Evolutionary conservation across 2,113 vertebrate species (phyloP), one percentile per base, ranked within the genome.

Genomic region (Crypturellus undulatus): DNA sequence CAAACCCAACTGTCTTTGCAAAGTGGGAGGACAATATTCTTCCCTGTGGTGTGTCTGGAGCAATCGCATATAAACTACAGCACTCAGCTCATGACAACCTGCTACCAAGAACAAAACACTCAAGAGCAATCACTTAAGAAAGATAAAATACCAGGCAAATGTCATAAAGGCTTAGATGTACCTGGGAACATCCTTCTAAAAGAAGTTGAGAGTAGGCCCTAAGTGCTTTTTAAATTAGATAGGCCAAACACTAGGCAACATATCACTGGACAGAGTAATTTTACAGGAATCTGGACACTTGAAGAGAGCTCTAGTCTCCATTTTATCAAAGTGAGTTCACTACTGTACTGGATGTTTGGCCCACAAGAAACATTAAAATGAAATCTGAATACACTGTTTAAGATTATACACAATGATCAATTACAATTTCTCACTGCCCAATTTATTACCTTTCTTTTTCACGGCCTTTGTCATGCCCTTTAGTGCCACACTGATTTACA

Each of bases 401-500:
- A 94, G 91, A 89, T 40, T 63, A 47, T 47, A 82, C 95, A 83
- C 59, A 92, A 59, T 14, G 45, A 64, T 65, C 82, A 88, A 72
- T 92, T 93, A 92, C 49, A 51, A 70, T 76, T 67, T 86, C 69
- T 84, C 38, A 70, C 42, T 32, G 30, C 10, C 81, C 52, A 64
- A 92, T 94, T 94, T 91, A 94, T 80, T 79, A 79, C 79, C 75
- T 90, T 87, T 71, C 79, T 70, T 84, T 76, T 82, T 43, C 34
- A 28, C 18, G 72, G 64, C 72, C 76, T 94, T 90, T 90, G 14
- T 51, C 28, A 47, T 58, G 78, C 63, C 87, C 80, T 92, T 64
- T 75, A 93, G 67, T 94, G 82, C 80, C 77, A 89, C 28, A 13
- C 87, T 95, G 92, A 96, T 91, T 95, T 93, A 94, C 91, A 79